Evolutionary conservation across 2,113 vertebrate genomes (phyloP).

Genomic region (Cyphomyrus discorhynchus): DNA sequence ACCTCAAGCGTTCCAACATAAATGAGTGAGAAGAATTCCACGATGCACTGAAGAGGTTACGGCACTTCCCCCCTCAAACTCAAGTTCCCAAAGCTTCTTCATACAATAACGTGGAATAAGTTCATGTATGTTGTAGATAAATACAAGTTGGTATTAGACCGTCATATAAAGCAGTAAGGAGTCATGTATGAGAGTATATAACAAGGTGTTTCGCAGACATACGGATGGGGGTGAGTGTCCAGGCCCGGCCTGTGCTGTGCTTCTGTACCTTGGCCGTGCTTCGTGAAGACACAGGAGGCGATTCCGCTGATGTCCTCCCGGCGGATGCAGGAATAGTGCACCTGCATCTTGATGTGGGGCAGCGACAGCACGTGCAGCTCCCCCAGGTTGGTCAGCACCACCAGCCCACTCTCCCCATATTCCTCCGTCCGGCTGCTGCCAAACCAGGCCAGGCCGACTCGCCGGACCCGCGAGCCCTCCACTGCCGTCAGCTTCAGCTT

Average conservation of each 20-base stretch:
- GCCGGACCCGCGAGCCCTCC: slow-evolving; percentile 84
- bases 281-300: slow-evolving; percentile 96
- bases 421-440: slow-evolving; percentile 75
- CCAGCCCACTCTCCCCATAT: slow-evolving; percentile 77
- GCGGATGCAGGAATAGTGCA: slow-evolving; percentile 86
- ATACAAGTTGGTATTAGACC: background rate
- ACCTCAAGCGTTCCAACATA: background rate
- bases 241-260: background rate
- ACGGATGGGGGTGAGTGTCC: background rate
- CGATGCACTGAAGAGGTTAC: background rate
- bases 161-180: background rate
- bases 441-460: slow-evolving; percentile 77
- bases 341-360: slow-evolving; percentile 84
- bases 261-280: slow-evolving; percentile 79
- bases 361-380: slow-evolving; percentile 88
- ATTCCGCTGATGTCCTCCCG: slow-evolving; percentile 93
- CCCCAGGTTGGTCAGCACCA: slow-evolving; percentile 87
- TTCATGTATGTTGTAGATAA: background rate
- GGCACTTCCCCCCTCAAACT: background rate
- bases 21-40: background rate
- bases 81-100: background rate
- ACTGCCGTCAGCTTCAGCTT: slow-evolving; percentile 91
- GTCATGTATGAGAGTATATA: background rate
- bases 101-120: background rate
- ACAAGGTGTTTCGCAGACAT: background rate